Evolutionary conservation across 2,888 invertebrate genomes (phyloP).

Genomic region (Cyaniris semiargus): DNA sequence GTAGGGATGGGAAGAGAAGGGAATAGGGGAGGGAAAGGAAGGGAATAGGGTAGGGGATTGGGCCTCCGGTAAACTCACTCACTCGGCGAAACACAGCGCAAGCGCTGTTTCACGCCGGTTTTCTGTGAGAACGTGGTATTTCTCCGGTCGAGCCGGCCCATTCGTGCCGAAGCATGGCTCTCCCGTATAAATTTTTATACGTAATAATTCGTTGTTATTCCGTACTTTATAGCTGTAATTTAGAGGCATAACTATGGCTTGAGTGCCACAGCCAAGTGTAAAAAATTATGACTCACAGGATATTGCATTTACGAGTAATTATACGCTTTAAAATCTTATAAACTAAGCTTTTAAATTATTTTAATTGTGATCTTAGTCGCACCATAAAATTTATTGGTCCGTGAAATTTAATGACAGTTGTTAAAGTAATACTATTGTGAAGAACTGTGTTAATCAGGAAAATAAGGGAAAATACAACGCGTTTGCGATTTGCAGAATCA

Average conservation of each 20-base stretch:
- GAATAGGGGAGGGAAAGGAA: too few relatives aligned
- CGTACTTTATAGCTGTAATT: constrained; percentile 2
- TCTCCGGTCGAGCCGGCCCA: too few relatives aligned
- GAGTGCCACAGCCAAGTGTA: neutral
- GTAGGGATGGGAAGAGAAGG: too few relatives aligned
- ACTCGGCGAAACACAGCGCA: too few relatives aligned
- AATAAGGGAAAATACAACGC: neutral
- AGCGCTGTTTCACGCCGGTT: too few relatives aligned
- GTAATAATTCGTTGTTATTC: neutral
- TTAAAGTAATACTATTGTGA: too few relatives aligned
- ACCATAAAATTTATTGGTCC: neutral
- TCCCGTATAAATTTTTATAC: too few relatives aligned
- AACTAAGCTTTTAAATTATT: neutral
- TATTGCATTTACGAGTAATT: neutral
- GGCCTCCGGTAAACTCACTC: too few relatives aligned
- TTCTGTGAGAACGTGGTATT: too few relatives aligned
- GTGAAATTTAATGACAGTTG: neutral
- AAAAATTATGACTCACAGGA: neutral
- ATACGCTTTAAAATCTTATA: neutral
- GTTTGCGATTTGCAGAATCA: neutral
- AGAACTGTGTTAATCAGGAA: too few relatives aligned
- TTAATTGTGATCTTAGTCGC: neutral
- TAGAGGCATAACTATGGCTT: neutral
- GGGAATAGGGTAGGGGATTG: too few relatives aligned
- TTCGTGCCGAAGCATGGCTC: too few relatives aligned